Conservation (phyloP, 2,797 vertebrate species). For the Xyrichtys novacula region DNA sequence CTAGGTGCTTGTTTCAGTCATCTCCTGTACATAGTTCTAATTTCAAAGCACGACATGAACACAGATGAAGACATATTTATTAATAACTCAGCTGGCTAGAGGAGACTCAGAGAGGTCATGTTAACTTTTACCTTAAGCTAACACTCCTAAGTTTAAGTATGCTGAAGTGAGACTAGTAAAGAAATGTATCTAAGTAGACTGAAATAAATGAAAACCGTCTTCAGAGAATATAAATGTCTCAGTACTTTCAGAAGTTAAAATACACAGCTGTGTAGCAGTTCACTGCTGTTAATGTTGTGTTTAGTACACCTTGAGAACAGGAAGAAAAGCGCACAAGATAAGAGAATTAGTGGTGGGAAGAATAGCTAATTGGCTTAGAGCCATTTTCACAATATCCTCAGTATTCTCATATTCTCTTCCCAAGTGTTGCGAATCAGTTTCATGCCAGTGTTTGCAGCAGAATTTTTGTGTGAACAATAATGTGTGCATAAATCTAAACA, state of each 20-base stretch:
- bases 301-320: constrained; percentile 54
- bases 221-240: constrained; percentile 15
- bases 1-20: constrained; percentile 45
- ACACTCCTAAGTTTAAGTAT: constrained; percentile 23
- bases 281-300: constrained; percentile 45
- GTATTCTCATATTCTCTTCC: constrained; percentile 47
- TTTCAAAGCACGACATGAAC: constrained; percentile 34
- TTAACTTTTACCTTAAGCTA: constrained; percentile 44
- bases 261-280: constrained; percentile 29
- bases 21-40: constrained; percentile 52
- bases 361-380: constrained; percentile 69
- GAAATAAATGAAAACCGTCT: too few species aligned
- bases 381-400: constrained; percentile 60
- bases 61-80: constrained; percentile 43
- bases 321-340: constrained; percentile 60
- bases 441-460: constrained; percentile 60
- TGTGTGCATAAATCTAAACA: constrained; percentile 27
- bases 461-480: constrained; percentile 51
- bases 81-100: constrained; percentile 12
- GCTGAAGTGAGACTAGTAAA: too few species aligned
- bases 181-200: too few species aligned
- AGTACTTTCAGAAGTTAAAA: constrained; percentile 26
- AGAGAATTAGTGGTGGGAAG: constrained; percentile 63
- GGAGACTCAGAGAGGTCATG: constrained; percentile 57
- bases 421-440: constrained; percentile 76